Evolutionary conservation across 2,888 invertebrate genomes (phyloP).

Genomic region (Cybosia mesomella): DNA sequence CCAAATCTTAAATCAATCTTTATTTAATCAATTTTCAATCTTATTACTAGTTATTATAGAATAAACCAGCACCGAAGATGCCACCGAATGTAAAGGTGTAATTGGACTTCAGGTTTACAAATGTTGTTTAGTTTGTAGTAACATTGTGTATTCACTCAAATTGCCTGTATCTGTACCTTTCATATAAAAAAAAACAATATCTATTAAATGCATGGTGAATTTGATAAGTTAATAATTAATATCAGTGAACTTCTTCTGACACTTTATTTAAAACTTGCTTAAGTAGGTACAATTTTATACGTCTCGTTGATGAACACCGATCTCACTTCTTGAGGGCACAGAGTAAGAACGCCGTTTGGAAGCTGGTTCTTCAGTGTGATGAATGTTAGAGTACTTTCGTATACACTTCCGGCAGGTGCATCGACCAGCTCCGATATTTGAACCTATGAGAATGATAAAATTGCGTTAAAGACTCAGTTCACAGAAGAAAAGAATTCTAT

Average conservation of each 20-base stretch:
- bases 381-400: slow-evolving; percentile 85
- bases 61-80: too few relatives aligned
- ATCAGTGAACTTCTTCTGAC: slow-evolving; percentile 43
- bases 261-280: background rate
- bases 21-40: too few relatives aligned
- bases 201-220: too few relatives aligned
- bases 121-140: too few relatives aligned
- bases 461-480: background rate
- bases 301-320: slow-evolving; percentile 82
- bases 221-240: background rate
- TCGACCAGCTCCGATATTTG: slow-evolving; percentile 82
- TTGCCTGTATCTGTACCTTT: too few relatives aligned
- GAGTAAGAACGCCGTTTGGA: slow-evolving; percentile 62
- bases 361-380: slow-evolving; percentile 65
- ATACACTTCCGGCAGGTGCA: slow-evolving; percentile 67
- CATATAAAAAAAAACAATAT: too few relatives aligned
- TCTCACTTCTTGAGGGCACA: slow-evolving; percentile 88
- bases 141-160: too few relatives aligned
- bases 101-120: too few relatives aligned
- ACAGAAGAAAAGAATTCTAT: too few relatives aligned
- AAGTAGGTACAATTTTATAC: slow-evolving; percentile 56
- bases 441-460: slow-evolving; percentile 72
- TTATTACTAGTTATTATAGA: too few relatives aligned
- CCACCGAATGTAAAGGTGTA: too few relatives aligned
- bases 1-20: too few relatives aligned